Base-by-base conservation (phyloP, 2,113 vertebrate species). In the Oncorhynchus tshawytscha region DNA sequence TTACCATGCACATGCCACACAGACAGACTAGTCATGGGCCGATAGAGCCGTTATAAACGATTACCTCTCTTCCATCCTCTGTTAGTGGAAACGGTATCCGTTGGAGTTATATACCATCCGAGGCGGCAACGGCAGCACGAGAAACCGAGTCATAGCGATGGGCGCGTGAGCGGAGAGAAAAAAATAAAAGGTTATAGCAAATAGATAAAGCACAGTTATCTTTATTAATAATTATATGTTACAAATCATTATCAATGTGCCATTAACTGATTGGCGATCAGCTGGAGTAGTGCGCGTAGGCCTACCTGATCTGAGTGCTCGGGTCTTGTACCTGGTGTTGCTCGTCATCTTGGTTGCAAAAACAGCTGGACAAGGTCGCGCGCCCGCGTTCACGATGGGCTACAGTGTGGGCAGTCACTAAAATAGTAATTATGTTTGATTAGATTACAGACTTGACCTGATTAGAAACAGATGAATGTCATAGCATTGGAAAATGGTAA, bases 271-370 rank as follows among this genome's bases (percentile, higher is more conserved):
- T 66, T 66, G 22, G n/a, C n/a, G 22, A 66, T 29, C 22, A 27
- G 5, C 24, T 27, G 12, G 22, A 54, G 3, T 5, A 54, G 12
- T 62, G n/a, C 5, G 59, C 16, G n/a, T 45, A 45, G 39, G 39
- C 39, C 39, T 62, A 62, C 91, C 91, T 90, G 89, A 70, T 20
- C 84, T 87, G 34, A 82, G 75, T 62, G 84, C 18, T 22, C 91
- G 88, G 81, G 83, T 90, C 86, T 67, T 83, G 83, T 78, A 88
- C 83, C 90, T 88, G 85, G 80, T 85, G 88, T 60, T 87, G 72
- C 81, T 59, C 77, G 87, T 89, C 91, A 91, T 92, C n/a, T 49
- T 74, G 75, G 66, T 67, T 6, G 74, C 65, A 31, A 11, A 45
- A 45, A 45, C 39, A 45, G 39, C 39, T 45, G 39, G 39, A 45